phyloP scores from a whole-genome alignment of 2,888 invertebrate genomes.

The Drosophila macrospina region DNA sequence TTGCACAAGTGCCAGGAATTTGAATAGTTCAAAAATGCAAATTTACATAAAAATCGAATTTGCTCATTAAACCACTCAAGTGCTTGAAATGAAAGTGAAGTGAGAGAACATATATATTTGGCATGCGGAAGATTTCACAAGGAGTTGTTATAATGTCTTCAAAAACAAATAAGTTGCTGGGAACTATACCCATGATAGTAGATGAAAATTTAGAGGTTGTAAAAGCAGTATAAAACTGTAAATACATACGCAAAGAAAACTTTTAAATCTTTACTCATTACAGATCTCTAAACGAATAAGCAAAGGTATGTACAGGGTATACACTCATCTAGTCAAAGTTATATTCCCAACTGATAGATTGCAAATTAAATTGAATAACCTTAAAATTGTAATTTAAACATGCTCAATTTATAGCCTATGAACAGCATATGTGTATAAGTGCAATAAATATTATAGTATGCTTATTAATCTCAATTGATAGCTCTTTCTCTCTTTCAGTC shows the following conservation, averaged over 20 bases:
- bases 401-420: neutral
- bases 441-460: neutral
- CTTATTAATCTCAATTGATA: neutral
- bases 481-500: neutral
- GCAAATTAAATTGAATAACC: neutral
- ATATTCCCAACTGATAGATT: too few species aligned
- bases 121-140: neutral
- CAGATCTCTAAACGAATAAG: too few species aligned
- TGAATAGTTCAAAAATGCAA: constrained; percentile 22
- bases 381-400: neutral
- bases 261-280: too few species aligned
- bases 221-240: too few species aligned
- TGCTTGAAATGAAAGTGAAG: constrained; percentile 2
- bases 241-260: too few species aligned
- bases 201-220: too few species aligned
- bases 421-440: too few species aligned
- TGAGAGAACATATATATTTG: neutral
- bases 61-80: neutral
- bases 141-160: too few species aligned
- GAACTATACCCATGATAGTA: too few species aligned
- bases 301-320: too few species aligned
- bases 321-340: too few species aligned
- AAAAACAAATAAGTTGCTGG: too few species aligned
- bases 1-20: constrained; percentile 46
- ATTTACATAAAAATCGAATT: constrained; percentile 16